phyloP scores from a whole-genome alignment of 1,140 invertebrate species.

The Episyrphus balteatus region DNA sequence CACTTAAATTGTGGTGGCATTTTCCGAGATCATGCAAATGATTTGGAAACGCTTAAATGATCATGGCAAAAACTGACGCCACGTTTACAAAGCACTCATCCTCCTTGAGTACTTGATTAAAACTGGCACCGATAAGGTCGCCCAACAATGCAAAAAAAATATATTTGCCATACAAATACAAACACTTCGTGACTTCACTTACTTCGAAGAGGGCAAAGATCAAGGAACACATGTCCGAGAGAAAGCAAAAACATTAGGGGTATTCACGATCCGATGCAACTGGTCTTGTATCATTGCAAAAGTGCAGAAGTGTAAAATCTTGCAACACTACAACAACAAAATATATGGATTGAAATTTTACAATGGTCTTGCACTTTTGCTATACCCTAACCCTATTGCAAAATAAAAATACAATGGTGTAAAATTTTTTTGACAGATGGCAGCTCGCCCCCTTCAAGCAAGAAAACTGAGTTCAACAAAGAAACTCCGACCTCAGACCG shows the following conservation, averaged over 20 bases:
- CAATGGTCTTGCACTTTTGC: no score
- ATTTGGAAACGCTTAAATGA: conserved; percentile 98
- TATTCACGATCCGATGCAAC: no score
- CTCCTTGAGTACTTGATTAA: conserved; percentile 94
- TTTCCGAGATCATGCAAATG: conserved; percentile 99
- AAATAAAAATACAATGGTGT: no score
- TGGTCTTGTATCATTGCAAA: no score
- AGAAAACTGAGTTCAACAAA: no score
- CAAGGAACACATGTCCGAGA: conserved; percentile 90
- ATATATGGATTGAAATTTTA: no score
- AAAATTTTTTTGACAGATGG: no score
- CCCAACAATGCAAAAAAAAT: conserved; percentile 97
- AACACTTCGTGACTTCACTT: conserved; percentile 96
- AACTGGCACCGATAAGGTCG: conserved; percentile 94
- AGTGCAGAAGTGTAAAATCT: no score
- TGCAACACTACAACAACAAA: no score
- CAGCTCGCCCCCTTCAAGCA: no score
- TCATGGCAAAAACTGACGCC: conserved; percentile 98
- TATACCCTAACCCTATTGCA: no score
- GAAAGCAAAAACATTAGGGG: conserved; percentile 96
- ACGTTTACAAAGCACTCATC: conserved; percentile 94
- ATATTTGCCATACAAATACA: conserved; percentile 99
- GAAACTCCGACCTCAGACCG: no score
- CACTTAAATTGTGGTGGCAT: conserved; percentile 97
- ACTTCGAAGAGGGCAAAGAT: conserved; percentile 97